These are phyloP conservation scores for Lates japonicus DNA, from an alignment of 2,797 vertebrate species.

Conservation along the genomic window DNA sequence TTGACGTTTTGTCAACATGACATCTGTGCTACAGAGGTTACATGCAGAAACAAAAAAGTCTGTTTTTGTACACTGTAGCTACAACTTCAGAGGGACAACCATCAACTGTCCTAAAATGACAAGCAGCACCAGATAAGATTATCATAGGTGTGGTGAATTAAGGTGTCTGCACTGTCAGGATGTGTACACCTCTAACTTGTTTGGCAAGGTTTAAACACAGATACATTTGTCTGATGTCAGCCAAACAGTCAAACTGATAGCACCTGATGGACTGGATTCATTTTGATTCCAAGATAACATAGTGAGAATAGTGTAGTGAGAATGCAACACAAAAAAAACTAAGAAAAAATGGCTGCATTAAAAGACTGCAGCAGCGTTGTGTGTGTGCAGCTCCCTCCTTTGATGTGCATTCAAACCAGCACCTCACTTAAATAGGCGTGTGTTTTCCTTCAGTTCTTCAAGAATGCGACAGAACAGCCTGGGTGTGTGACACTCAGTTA, in stretches of 20 bases:
- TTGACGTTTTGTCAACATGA: no score
- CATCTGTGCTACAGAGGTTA: no score
- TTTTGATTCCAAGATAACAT: no score
- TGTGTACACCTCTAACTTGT: background rate
- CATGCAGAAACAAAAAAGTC: no score
- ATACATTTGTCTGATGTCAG: background rate
- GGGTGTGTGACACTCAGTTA: background rate
- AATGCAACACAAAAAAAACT: background rate
- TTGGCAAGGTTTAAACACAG: background rate
- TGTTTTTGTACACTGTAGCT: no score
- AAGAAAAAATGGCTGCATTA: background rate
- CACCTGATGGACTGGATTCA: background rate
- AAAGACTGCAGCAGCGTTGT: background rate
- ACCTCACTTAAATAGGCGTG: background rate
- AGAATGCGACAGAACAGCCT: rapidly evolving
- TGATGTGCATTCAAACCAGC: background rate
- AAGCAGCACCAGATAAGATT: background rate
- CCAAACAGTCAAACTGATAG: background rate
- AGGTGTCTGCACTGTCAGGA: background rate
- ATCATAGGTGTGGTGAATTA: background rate
- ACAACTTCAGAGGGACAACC: background rate
- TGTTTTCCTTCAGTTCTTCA: background rate
- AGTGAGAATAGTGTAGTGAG: background rate
- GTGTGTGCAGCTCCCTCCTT: no score
- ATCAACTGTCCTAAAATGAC: background rate